Evolutionary conservation across 2,113 vertebrate species (phyloP).

Genomic region (Pandion haliaetus): DNA sequence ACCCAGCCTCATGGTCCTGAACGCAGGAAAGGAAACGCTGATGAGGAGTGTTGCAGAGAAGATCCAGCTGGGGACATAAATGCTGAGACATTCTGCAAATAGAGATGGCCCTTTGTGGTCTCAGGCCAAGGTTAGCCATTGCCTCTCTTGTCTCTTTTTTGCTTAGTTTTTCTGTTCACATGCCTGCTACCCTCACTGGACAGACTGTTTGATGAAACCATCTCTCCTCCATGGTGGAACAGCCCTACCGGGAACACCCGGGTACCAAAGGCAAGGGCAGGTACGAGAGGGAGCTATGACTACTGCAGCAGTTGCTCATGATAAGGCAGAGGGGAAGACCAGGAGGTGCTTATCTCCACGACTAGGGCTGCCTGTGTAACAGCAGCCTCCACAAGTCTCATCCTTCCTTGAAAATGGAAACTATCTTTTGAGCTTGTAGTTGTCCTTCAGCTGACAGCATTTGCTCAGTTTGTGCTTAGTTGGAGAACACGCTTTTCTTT

Average conservation of each 20-base stretch:
- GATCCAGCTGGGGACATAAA: not conserved
- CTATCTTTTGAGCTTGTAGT: not conserved
- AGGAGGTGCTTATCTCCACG: not conserved
- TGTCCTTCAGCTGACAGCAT: not conserved
- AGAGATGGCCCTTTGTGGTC: not conserved
- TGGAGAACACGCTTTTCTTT: not conserved
- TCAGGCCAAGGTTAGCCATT: not conserved
- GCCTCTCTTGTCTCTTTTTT: not conserved
- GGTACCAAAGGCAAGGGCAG: rapidly evolving
- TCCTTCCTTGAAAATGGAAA: not conserved
- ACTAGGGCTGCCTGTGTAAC: not conserved
- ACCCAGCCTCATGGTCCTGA: not conserved
- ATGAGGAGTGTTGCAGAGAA: not conserved
- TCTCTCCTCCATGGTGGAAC: not conserved
- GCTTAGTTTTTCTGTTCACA: not conserved
- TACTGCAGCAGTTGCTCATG: not conserved
- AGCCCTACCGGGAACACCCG: not conserved
- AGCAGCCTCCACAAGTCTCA: not conserved
- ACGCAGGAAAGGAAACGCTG: not conserved
- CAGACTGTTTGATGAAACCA: not conserved
- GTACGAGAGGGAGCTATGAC: not conserved
- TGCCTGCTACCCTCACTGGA: not conserved
- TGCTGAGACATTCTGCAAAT: not conserved
- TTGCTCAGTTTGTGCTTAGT: not conserved
- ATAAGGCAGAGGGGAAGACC: not conserved